Base-by-base conservation (phyloP, 1,140 invertebrate genomes). In the Drosophila gunungcola region DNA sequence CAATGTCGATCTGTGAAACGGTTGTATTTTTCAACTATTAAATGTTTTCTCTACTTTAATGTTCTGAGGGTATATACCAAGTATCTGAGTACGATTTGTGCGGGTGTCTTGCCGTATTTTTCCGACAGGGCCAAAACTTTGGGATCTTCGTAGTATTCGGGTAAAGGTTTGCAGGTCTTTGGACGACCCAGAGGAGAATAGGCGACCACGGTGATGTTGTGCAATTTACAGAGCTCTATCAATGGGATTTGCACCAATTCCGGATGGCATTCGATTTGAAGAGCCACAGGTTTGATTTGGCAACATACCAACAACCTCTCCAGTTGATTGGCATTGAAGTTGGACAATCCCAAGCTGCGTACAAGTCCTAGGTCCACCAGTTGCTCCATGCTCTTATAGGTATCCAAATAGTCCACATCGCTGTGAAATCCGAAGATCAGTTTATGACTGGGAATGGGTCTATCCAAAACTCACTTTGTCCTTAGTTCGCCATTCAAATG, bases 361-460 rank as follows among this genome's bases (percentile, higher is more conserved):
- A 94, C 93, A 9, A 97, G 93, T 0, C 97, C 97, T 56, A 95
- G 92, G n/a, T 94, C 92, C 3, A 95, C 95, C 49, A 96, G 94
- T 42, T 95, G 93, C 93, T 98, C 98, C 94, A 98, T 94, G 16
- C 94, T 97, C 93, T 94, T 95, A 96, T 97, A 99, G 0, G 97
- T 97, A 75, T 98, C 97, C 9, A 97, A 75, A 81, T 96, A 98
- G 92, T 98, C 97, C 3, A 94, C 93, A 10, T 93, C 91, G 32
- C 77, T 84, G 12, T n/a, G 55, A 49, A 38, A 21, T 34, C 36
- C 42, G 13, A 38, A 27, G 16, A 57, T 64, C n/a, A 75, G 34
- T 74, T 65, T 48, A 2, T 55, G 25, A 3, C 6, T 7, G n/a
- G 27, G 3, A 6, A 10, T 6, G 2, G 3, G 4, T 29, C 7